These are phyloP conservation scores for Machaerirhynchus nigripectus DNA, from an alignment of 2,113 vertebrate species.

Conservation along the genomic window DNA sequence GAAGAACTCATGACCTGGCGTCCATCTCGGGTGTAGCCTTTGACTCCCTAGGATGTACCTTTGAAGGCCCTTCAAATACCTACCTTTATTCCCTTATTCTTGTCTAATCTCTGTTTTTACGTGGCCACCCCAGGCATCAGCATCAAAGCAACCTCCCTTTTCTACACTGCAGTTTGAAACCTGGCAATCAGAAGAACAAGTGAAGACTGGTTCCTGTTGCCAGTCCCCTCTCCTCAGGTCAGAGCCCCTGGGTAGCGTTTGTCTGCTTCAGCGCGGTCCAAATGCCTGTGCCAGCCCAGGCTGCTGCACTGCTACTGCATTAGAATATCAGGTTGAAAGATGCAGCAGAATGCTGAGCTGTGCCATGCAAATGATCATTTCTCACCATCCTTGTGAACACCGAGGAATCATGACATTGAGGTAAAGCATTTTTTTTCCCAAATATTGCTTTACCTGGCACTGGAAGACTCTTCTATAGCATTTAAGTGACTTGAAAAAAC, in stretches of 20 bases:
- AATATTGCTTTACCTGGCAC: not conserved
- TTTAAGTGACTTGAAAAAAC: not conserved
- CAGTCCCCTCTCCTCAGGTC: not conserved
- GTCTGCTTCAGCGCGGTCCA: fast-evolving
- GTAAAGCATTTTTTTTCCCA: not conserved
- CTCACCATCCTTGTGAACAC: not conserved
- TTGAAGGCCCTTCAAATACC: too few relatives aligned
- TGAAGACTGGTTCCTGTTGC: not conserved
- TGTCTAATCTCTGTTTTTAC: too few relatives aligned
- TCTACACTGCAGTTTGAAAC: not conserved
- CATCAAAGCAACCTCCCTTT: not conserved
- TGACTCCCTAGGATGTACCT: too few relatives aligned
- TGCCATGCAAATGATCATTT: not conserved
- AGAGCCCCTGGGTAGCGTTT: not conserved
- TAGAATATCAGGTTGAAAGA: not conserved
- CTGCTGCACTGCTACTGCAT: not conserved
- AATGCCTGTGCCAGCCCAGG: not conserved
- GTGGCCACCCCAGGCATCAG: too few relatives aligned
- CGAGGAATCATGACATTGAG: not conserved
- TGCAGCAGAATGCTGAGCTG: fast-evolving
- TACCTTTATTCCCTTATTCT: too few relatives aligned
- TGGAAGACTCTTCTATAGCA: not conserved
- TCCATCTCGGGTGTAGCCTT: too few relatives aligned
- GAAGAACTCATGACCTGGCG: too few relatives aligned
- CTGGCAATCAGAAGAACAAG: not conserved